Conservation (phyloP, 2,797 vertebrate genomes). For the Lycodopsis pacificus region DNA sequence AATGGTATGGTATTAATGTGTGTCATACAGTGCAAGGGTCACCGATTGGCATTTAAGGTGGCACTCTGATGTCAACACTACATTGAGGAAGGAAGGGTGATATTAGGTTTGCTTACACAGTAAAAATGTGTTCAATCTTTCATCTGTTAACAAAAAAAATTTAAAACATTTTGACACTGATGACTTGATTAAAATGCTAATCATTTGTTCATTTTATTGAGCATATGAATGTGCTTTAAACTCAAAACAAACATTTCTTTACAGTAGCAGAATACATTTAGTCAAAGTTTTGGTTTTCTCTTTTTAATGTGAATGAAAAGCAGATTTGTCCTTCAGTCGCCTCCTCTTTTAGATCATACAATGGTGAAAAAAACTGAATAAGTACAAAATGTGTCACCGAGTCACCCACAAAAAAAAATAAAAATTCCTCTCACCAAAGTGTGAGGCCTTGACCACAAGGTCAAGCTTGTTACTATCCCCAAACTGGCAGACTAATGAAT, state of each 20-base stretch:
- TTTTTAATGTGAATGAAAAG: not conserved
- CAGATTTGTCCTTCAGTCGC: not conserved
- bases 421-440: not conserved
- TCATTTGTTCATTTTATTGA: slow-evolving; percentile 1
- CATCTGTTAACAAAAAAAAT: no score
- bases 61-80: not conserved
- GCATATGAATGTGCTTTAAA: not conserved
- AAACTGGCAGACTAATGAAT: not conserved
- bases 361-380: not conserved
- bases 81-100: not conserved
- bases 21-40: not conserved
- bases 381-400: not conserved
- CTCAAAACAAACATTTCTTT: slow-evolving; percentile 5
- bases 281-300: not conserved
- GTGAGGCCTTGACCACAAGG: not conserved
- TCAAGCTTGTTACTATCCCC: not conserved
- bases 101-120: not conserved
- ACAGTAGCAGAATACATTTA: not conserved
- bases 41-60: not conserved
- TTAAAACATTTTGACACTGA: not conserved
- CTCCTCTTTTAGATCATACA: not conserved
- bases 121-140: not conserved
- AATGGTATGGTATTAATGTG: slow-evolving; percentile 1
- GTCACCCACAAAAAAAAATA: not conserved
- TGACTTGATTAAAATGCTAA: slow-evolving; percentile 30